Base-by-base conservation (phyloP, 2,888 invertebrate species). In the Synergus laeviventris region DNA sequence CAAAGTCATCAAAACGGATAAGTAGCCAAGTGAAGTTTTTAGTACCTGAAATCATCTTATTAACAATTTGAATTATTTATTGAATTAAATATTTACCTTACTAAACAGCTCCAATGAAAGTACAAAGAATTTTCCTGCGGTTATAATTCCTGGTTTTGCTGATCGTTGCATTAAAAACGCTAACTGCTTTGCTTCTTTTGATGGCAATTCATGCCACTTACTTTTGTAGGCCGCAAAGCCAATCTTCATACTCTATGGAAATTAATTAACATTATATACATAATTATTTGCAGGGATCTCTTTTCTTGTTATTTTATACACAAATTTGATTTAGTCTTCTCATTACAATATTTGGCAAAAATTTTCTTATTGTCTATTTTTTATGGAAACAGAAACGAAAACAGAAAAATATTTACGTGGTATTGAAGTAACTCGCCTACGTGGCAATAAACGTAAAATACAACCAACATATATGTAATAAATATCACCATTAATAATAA, bases 121-220 rank as follows among this genome's bases (percentile, higher is more conserved):
- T 0, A 62, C 79, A 18, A 79, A 75, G 73, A 88, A 86, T 81
- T 87, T 88, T 9, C 86, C 87, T 2, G 87, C 88, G 0, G 85
- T 86, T 21, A 88, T 74, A 42, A 80, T 74, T n/a, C 87, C 79
- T 9, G 87, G 87, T 24, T 74, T 79, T 24, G 76, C 74, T 1
- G 83, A 79, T 70, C 84, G 82, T 14, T 75, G 12, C 73, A 85
- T 82, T 12, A 86, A 76, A 7, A 86, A 76, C 7, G 86, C 42
- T 7, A 87, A 78, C 14, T 75, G 73, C 64, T 49, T 84, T 2
- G 84, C 80, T n/a, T 85, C 76, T n/a, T 38, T 36, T 0, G 81
- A 66, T 12, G 82, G 14, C 0, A 84, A 80, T 24, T 84, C 80
- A 61, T 82, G 87, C 87, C 88, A 88, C 0, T 81, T 75, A 11